Evolutionary conservation across 2,888 invertebrate genomes (phyloP), one percentile per base, ranked within the genome.

Genomic region (Eristalinus aeneus): DNA sequence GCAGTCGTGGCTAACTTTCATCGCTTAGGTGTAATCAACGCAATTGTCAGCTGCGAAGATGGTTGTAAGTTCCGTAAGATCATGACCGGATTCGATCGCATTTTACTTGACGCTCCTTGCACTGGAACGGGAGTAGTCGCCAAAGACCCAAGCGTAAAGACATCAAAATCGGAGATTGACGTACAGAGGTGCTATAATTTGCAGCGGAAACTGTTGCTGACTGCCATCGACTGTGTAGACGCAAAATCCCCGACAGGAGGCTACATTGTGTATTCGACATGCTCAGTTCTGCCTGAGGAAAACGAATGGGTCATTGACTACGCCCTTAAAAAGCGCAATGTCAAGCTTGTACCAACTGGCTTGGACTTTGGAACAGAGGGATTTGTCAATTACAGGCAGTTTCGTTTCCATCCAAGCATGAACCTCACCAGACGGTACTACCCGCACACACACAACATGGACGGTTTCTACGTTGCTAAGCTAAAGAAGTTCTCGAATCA

Each of bases 391-490:
- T 99, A 96, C 90, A 94, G 96, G 69, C 96, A 97, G 88, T 94
- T 95, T 89, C 94, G 98, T 89, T 99, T 97, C 93, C 98, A 99
- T 92, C 98, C 97, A 0, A 96, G 97, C 11, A 93, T 99, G 92
- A 97, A 97, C 90, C 92, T 97, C 78, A 97, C 98, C 0, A 95
- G 96, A 91, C 94, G 99, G 69, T 98, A 97, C 93, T 99, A 99
- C 93, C 99, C 99, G 0, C 99, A 99, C 91, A 96, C 97, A 2
- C 98, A 99, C 92, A 99, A 99, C 91, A 97, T 99, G 97, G 99
- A 99, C 93, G 99, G 99, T 3, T 99, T 99, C 93, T 99, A 96
- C 93, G 98, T 99, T 1, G 99, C 99, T 0, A 99, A 99, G 93
- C 93, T 99, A 12, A 98, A 98, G 93, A 99, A 99, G 91, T 96